These are phyloP conservation scores for fruit fly (Drosophila melanogaster) DNA, from an alignment of 1,140 invertebrate genomes.

Conservation along the genomic window Release_6_plus_ISO1_MT NC_004354.4:10606501-10607000, in stretches of 20 bases:
- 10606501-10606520: conserved; percentile 83
- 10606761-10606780: conserved; percentile 72
- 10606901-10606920: conserved; percentile 39
- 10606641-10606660: conserved; percentile 82
- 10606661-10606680: conserved; percentile 15
- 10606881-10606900: conserved; percentile 53
- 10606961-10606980: conserved; percentile 78
- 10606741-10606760: conserved; percentile 41
- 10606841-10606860: conserved; percentile 74
- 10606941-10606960: conserved; percentile 78
- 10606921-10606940: conserved; percentile 58
- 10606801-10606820: conserved; percentile 83
- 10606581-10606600: conserved; percentile 82
- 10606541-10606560: conserved; percentile 43
- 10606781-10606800: conserved; percentile 57
- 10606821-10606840: conserved; percentile 83
- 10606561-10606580: conserved; percentile 55
- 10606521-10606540: conserved; percentile 80
- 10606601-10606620: conserved; percentile 84
- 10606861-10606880: conserved; percentile 66
- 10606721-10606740: conserved; percentile 16
- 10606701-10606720: conserved; percentile 26
- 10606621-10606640: conserved; percentile 77
- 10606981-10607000: conserved; percentile 76
- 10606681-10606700: conserved; percentile 30